These are phyloP conservation scores for Zaprionus nigranus DNA, from an alignment of 1,140 invertebrate genomes.

Conservation along the genomic window DNA sequence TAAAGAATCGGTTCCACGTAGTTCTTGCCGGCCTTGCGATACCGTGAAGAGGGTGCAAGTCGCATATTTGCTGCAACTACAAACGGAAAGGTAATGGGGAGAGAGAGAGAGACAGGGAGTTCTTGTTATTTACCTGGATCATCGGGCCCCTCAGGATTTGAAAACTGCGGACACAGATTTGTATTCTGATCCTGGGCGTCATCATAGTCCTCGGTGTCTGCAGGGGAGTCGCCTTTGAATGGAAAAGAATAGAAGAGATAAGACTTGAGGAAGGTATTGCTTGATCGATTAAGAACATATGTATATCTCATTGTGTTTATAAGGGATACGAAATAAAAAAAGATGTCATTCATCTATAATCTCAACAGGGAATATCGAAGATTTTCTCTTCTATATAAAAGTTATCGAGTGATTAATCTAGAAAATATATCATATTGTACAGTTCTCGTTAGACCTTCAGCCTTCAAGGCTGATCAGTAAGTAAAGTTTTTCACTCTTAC, in stretches of 20 bases:
- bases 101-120: not conserved
- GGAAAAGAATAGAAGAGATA: not conserved
- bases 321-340: no score
- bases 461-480: no score
- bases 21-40: constrained; percentile 64
- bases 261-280: not conserved
- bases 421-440: not conserved
- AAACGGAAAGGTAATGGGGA: not conserved
- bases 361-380: no score
- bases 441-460: no score
- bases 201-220: constrained; percentile 39
- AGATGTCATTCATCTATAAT: no score
- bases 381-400: no score
- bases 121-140: constrained; percentile 19
- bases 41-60: constrained; percentile 4
- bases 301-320: not conserved
- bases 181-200: constrained; percentile 57
- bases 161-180: constrained; percentile 63
- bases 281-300: not conserved
- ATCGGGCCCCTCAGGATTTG: constrained; percentile 44
- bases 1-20: constrained; percentile 70
- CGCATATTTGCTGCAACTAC: constrained; percentile 15
- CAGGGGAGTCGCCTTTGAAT: not conserved
- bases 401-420: no score
- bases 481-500: not conserved